Evolutionary conservation across 2,797 vertebrate genomes (phyloP), one percentile per base, ranked within the genome.

Genomic region (Nyctalus aviator): DNA sequence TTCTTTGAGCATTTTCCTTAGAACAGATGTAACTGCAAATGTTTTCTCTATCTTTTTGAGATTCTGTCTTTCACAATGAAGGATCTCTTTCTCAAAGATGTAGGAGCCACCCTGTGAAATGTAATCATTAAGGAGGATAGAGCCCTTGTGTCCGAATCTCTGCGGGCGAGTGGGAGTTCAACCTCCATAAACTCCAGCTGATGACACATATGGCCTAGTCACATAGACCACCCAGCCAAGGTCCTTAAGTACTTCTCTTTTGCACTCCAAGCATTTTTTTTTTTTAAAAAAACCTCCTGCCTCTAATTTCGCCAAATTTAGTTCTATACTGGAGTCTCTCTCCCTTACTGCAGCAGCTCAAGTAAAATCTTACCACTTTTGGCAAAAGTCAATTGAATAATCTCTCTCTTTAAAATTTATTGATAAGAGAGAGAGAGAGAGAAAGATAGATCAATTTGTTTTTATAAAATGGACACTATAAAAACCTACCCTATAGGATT

Each of bases 1-100:
- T 94, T 68, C n/a, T 83, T 64, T 68, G 23, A 94, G 37, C 27
- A 66, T 20, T 94, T 86, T 86, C 55, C 59, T 93, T 91, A 89
- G 66, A 73, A 91, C 85, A 78, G 14, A 69, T 78, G 10, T 14
- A 30, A 59, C 64, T 89, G 15, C 21, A 83, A 89, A 78, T 62
- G 57, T 27, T 91, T 83, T 78, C 91, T 81, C 66, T 62, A 27
- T 93, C 62, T 73, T 69, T 93, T 94, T 62, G 66, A 64, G 81
- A 84, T 32, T 86, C 18, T 84, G 50, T 90, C 20, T 48, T 93
- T 82, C 57, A 55, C 72, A 92, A 84, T 91, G 82, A 46, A 75
- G 66, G 66, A 75, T 66, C 27, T 88, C 84, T 95, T 89, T 89
- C 69, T 89, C 30, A 69, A 92, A 57, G 57, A 94, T 83, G 46